Percentiles rank a stretch among this genome's conserved stretches.
Conservation (phyloP, 2,797 vertebrate species). For the Ficedula albicollis region DNA sequence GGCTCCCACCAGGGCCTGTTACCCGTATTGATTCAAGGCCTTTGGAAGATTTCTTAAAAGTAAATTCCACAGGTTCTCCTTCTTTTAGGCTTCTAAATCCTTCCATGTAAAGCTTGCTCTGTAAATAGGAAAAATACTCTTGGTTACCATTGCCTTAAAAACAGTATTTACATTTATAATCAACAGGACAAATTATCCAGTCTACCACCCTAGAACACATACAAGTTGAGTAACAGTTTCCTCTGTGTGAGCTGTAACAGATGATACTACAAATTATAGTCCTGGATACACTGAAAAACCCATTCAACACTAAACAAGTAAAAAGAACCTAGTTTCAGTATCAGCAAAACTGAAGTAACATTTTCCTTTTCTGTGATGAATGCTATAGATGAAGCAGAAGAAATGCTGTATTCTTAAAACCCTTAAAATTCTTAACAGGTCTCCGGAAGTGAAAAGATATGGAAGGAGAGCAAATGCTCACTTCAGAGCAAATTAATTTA, state of each 20-base stretch:
- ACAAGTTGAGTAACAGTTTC: neutral
- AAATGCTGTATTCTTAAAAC: neutral
- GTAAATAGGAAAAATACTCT: slow-evolving; percentile 73
- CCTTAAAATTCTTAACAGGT: neutral
- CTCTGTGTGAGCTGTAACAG: neutral
- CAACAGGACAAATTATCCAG: neutral
- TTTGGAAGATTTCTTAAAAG: slow-evolving; percentile 89
- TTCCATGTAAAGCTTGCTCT: slow-evolving; percentile 90
- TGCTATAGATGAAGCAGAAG: neutral
- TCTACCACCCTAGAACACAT: neutral
- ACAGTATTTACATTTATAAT: slow-evolving; percentile 48
- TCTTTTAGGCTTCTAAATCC: slow-evolving; percentile 90
- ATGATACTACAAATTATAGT: neutral
- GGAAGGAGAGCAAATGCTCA: neutral
- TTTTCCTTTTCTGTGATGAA: slow-evolving; percentile 12
- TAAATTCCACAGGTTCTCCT: slow-evolving; percentile 88
- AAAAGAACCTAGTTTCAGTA: neutral
- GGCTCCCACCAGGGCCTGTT: slow-evolving; percentile 85
- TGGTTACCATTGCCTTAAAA: slow-evolving; percentile 64
- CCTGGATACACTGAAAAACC: neutral
- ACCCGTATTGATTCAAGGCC: slow-evolving; percentile 88
- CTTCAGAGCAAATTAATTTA: neutral
- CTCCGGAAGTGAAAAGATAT: neutral
- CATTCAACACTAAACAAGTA: neutral
- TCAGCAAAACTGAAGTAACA: neutral